Conservation (phyloP, 2,797 vertebrate species). For the Gila robusta region DNA sequence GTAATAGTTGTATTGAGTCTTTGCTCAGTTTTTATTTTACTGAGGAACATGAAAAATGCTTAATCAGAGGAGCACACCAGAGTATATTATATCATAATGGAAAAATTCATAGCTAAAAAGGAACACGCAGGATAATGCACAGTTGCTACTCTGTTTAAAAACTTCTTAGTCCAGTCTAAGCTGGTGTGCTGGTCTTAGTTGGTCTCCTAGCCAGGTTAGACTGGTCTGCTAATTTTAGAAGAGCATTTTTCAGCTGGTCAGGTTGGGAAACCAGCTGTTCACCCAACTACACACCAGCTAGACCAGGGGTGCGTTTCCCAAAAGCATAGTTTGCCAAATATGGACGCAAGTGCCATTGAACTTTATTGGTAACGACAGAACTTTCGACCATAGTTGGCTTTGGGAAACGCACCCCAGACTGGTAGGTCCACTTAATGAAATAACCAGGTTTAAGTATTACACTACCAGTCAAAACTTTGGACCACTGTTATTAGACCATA, state of each 20-base stretch:
- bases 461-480: neutral
- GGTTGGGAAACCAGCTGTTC: neutral
- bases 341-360: too few relatives aligned
- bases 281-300: neutral
- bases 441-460: too few relatives aligned
- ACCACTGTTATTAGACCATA: too few relatives aligned
- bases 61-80: neutral
- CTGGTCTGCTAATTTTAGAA: neutral
- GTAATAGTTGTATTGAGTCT: neutral
- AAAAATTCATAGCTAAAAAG: neutral
- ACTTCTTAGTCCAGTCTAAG: neutral
- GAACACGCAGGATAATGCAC: neutral
- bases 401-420: neutral
- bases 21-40: conserved; percentile 9
- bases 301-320: neutral
- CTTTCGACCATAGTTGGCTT: too few relatives aligned
- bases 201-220: neutral
- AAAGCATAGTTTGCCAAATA: too few relatives aligned
- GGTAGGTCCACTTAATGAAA: neutral
- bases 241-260: neutral
- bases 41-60: conserved; percentile 15
- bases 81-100: neutral
- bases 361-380: too few relatives aligned
- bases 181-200: neutral
- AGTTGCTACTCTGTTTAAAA: neutral